These are phyloP conservation scores for Lasioglossum lativentre DNA, from an alignment of 2,888 invertebrate genomes.

Conservation along the genomic window DNA sequence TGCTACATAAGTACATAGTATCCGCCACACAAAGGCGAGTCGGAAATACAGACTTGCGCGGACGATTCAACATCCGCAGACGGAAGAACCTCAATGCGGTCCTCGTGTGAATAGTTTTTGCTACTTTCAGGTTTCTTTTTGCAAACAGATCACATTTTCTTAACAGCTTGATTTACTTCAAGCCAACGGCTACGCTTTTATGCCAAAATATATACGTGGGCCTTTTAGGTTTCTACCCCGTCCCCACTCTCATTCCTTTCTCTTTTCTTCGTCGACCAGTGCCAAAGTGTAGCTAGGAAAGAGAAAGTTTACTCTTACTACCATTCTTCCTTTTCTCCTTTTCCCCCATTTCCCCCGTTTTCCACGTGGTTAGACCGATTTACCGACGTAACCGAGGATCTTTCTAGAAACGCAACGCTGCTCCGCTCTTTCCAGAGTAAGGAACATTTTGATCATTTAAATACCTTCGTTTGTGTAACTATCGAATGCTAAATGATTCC, in stretches of 20 bases:
- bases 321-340: neutral
- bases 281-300: constrained; percentile 40
- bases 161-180: constrained; percentile 56
- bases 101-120: constrained; percentile 43
- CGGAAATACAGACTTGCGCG: constrained; percentile 32
- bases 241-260: neutral
- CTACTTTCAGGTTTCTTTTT: constrained; percentile 25
- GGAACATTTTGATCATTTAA: neutral
- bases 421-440: constrained; percentile 4
- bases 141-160: constrained; percentile 54
- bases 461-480: neutral
- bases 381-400: constrained; percentile 17
- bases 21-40: constrained; percentile 38
- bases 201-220: neutral
- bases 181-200: constrained; percentile 32
- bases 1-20: constrained; percentile 9
- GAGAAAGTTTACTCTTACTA: constrained; percentile 42
- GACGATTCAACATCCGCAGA: constrained; percentile 33
- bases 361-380: constrained; percentile 39
- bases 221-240: constrained; percentile 21
- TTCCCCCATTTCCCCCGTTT: constrained; percentile 6
- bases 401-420: neutral
- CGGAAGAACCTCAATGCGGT: constrained; percentile 47
- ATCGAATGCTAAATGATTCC: neutral
- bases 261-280: constrained; percentile 27